Percentiles rank a stretch among this genome's conserved stretches.
Evolutionary conservation across 2,113 vertebrate genomes (phyloP).

Genomic region (Alexandromys fortis): DNA sequence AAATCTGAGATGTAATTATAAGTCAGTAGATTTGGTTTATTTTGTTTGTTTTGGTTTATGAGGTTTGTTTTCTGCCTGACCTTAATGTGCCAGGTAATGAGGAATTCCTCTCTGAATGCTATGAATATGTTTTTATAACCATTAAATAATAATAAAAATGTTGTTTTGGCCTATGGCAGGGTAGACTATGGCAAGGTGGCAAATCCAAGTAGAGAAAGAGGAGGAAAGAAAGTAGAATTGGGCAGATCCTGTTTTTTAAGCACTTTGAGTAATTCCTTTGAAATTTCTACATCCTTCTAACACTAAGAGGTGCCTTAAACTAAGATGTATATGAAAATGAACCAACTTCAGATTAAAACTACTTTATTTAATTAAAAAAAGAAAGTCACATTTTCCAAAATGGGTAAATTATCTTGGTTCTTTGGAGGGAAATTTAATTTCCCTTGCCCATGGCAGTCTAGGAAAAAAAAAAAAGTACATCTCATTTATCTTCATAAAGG

Average conservation of each 20-base stretch:
- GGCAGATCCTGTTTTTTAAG: neutral
- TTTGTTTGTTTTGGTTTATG: too few species aligned
- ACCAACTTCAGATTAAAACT: constrained; percentile 37
- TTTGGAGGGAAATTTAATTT: constrained; percentile 38
- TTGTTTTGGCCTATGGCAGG: too few species aligned
- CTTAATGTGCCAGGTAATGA: too few species aligned
- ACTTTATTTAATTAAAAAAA: constrained; percentile 49
- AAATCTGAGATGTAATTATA: too few species aligned
- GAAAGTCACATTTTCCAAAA: constrained; percentile 46
- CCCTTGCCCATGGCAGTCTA: neutral
- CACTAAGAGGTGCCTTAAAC: constrained; percentile 32
- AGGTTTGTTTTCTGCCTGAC: too few species aligned
- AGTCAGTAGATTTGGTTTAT: too few species aligned
- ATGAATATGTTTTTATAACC: too few species aligned
- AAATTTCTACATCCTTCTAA: constrained; percentile 31
- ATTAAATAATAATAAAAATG: too few species aligned
- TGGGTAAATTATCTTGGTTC: neutral
- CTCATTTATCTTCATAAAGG: constrained; percentile 65
- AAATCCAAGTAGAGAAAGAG: too few species aligned
- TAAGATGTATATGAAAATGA: constrained; percentile 47
- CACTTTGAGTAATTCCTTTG: constrained; percentile 27
- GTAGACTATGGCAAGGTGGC: too few species aligned
- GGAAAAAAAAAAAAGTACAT: constrained; percentile 31
- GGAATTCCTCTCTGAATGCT: too few species aligned
- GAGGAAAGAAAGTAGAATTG: too few species aligned